A percentile compares a stretch with the other conserved stretches of the same genome.
phyloP scores from a whole-genome alignment of 1,140 invertebrate species.

The Drosophila grimshawi region DNA sequence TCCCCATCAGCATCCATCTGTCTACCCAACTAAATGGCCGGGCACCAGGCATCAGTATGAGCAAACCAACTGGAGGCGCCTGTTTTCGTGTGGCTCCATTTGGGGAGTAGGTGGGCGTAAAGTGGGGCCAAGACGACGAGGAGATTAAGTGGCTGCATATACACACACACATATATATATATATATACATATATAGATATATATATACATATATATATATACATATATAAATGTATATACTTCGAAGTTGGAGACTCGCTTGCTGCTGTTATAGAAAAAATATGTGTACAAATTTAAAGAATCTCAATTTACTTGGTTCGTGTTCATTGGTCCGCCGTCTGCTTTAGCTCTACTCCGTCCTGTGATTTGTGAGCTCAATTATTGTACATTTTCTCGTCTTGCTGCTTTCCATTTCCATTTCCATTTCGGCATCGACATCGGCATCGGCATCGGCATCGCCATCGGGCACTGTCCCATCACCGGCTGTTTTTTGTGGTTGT shows the following conservation, averaged over 20 bases:
- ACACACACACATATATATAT: not conserved
- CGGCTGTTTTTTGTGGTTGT: constrained; percentile 80
- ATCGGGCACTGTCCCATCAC: constrained; percentile 41
- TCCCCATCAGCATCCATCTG: constrained; percentile 33
- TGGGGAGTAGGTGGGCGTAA: constrained; percentile 8
- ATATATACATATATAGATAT: no score
- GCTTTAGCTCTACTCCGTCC: constrained; percentile 47
- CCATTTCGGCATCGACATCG: not conserved
- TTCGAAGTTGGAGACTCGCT: constrained; percentile 19
- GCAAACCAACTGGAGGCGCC: constrained; percentile 43
- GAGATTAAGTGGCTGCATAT: constrained; percentile 78
- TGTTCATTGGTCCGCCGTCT: constrained; percentile 68
- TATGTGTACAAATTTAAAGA: constrained; percentile 83
- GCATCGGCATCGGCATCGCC: not conserved
- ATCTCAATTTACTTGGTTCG: constrained; percentile 78
- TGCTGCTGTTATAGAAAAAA: constrained; percentile 65
- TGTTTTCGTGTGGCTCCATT: constrained; percentile 41
- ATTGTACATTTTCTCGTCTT: constrained; percentile 70
- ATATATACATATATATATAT: constrained; percentile 32
- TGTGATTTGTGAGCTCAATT: constrained; percentile 82
- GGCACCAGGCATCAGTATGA: constrained; percentile 28
- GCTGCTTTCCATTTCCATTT: constrained; percentile 6
- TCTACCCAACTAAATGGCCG: constrained; percentile 66
- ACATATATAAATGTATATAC: not conserved
- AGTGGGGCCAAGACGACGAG: constrained; percentile 30